Conservation (phyloP, 1,140 invertebrate genomes). For the Pygmarrhopalites habei region DNA sequence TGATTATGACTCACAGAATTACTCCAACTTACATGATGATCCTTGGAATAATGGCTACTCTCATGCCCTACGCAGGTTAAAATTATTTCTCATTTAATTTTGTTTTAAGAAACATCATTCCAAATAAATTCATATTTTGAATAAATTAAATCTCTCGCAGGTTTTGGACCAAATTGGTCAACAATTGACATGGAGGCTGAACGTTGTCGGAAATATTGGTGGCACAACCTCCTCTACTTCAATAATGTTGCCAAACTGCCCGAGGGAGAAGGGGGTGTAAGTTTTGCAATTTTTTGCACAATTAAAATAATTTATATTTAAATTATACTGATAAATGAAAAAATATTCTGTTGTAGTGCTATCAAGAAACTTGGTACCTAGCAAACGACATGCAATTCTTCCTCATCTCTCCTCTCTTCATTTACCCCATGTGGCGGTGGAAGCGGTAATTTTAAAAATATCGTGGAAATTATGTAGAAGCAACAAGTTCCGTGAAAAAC, state of each 20-base stretch:
- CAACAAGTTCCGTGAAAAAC: too few relatives aligned
- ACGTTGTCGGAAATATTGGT: too few relatives aligned
- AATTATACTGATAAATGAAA: background rate
- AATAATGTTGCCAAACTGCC: background rate
- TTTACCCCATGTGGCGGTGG: slow-evolving; percentile 41
- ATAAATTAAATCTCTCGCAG: background rate
- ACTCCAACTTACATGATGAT: slow-evolving; percentile 16
- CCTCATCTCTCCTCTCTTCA: slow-evolving; percentile 49
- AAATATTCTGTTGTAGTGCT: slow-evolving; percentile 50
- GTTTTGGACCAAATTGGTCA: background rate
- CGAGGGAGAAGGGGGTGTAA: background rate
- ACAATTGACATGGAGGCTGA: too few relatives aligned
- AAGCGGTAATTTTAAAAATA: too few relatives aligned
- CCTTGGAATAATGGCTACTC: slow-evolving; percentile 46
- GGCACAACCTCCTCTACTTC: too few relatives aligned
- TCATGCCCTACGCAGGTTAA: slow-evolving; percentile 57
- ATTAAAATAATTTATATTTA: background rate
- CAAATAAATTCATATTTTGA: slow-evolving; percentile 24
- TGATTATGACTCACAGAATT: too few relatives aligned
- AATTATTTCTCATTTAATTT: slow-evolving; percentile 63
- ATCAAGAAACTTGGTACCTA: slow-evolving; percentile 74
- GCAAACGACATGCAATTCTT: slow-evolving; percentile 75
- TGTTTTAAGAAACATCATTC: slow-evolving; percentile 50
- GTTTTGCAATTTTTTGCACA: background rate
- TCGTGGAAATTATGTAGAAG: too few relatives aligned